A percentile compares a stretch with the other conserved stretches of the same genome.
Conservation (phyloP, 2,113 vertebrate species). For the Puntigrus tetrazona region DNA sequence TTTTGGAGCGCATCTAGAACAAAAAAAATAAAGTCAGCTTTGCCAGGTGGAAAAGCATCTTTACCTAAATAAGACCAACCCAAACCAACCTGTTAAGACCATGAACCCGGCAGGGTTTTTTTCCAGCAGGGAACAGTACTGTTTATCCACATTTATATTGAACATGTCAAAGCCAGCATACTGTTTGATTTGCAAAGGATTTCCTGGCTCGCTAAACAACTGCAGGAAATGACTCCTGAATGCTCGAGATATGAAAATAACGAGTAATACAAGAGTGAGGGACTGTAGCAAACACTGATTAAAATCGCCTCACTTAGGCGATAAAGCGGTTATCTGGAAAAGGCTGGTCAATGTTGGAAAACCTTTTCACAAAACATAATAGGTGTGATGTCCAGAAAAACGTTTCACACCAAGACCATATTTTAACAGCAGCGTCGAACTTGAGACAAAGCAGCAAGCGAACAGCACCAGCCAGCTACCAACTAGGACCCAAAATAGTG, state of each 20-base stretch:
- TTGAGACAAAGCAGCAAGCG: slow-evolving; percentile 29
- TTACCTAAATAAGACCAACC: neutral
- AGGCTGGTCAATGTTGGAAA: slow-evolving; percentile 13
- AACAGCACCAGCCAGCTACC: slow-evolving; percentile 6
- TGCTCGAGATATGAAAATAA: slow-evolving; percentile 51
- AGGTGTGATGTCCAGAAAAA: slow-evolving; percentile 25
- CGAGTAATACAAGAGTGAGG: slow-evolving; percentile 34
- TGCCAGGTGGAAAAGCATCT: neutral
- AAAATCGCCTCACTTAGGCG: neutral
- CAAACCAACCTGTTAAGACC: neutral
- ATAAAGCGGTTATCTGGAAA: neutral
- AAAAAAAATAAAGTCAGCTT: neutral
- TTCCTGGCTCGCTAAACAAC: slow-evolving; percentile 61
- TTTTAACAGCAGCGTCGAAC: slow-evolving; percentile 15
- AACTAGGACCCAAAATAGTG: slow-evolving; percentile 51
- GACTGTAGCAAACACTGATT: slow-evolving; percentile 15
- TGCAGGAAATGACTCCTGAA: slow-evolving; percentile 60
- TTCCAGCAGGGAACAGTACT: neutral
- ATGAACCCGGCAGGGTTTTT: neutral
- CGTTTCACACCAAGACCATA: slow-evolving; percentile 5
- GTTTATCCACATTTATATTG: neutral
- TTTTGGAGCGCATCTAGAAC: neutral
- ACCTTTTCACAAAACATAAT: slow-evolving; percentile 37
- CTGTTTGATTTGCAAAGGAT: slow-evolving; percentile 33
- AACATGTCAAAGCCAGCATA: slow-evolving; percentile 22